phyloP scores from a whole-genome alignment of 1,140 invertebrate genomes.

The Conopomorpha cramerella region DNA sequence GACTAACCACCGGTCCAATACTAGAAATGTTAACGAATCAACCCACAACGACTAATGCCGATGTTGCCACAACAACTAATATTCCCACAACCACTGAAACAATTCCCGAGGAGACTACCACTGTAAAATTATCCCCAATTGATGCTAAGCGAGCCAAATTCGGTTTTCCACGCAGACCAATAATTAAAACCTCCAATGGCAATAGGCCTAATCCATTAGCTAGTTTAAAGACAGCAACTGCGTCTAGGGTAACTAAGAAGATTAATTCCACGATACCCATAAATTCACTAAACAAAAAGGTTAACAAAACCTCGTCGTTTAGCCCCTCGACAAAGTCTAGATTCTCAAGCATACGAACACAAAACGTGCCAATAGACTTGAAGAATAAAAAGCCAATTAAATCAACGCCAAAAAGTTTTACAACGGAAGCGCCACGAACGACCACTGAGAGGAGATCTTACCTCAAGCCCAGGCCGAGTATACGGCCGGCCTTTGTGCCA shows the following conservation, averaged over 20 bases:
- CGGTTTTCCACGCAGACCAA: slow-evolving; percentile 35
- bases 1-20: slow-evolving; percentile 22
- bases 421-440: slow-evolving; percentile 30
- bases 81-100: slow-evolving; percentile 19
- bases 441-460: slow-evolving; percentile 40
- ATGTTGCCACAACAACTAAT: slow-evolving; percentile 10
- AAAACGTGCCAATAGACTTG: slow-evolving; percentile 48
- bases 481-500: slow-evolving; percentile 40
- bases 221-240: too few species aligned
- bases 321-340: slow-evolving; percentile 33
- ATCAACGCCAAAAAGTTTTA: slow-evolving; percentile 16
- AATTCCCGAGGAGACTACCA: slow-evolving; percentile 27
- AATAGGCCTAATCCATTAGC: slow-evolving; percentile 21
- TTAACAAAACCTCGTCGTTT: slow-evolving; percentile 39
- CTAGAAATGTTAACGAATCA: slow-evolving; percentile 31
- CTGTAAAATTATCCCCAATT: slow-evolving; percentile 23
- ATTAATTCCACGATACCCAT: slow-evolving; percentile 18
- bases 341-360: slow-evolving; percentile 29
- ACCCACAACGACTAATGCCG: slow-evolving; percentile 5
- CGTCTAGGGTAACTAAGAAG: slow-evolving; percentile 20
- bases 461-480: slow-evolving; percentile 36
- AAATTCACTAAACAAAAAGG: slow-evolving; percentile 23
- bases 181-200: slow-evolving; percentile 27
- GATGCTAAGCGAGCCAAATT: slow-evolving; percentile 45
- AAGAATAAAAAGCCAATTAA: slow-evolving; percentile 22